These are phyloP conservation scores for Motacilla tschutschensis DNA, from an alignment of 2,113 vertebrate genomes.

Conservation along the genomic window DNA sequence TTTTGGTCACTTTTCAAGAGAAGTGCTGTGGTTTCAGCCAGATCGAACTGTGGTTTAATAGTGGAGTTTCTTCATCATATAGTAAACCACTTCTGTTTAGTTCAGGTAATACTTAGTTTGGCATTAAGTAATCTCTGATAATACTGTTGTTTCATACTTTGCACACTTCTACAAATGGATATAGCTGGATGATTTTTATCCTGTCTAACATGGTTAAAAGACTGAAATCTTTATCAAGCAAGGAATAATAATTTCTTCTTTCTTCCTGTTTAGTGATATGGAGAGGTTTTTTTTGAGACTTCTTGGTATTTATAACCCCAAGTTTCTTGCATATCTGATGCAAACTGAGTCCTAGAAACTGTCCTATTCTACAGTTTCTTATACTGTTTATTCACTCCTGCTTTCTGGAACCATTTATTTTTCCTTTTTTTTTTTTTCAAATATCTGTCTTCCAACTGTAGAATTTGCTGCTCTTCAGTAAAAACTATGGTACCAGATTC, in stretches of 20 bases:
- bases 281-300: not conserved
- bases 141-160: not conserved
- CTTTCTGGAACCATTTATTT: not conserved
- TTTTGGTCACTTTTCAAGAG: not conserved
- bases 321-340: not conserved
- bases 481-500: not conserved
- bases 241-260: not conserved
- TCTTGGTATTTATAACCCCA: not conserved
- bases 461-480: not conserved
- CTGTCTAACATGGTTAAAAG: not conserved
- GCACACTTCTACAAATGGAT: not conserved
- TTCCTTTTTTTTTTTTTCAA: not conserved
- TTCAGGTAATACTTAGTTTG: not conserved
- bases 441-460: not conserved
- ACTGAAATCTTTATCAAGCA: not conserved
- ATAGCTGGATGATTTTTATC: not conserved
- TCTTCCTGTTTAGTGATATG: not conserved
- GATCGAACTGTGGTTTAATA: not conserved
- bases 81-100: not conserved
- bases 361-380: not conserved
- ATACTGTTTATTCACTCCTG: not conserved
- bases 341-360: not conserved
- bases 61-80: not conserved
- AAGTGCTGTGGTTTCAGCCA: not conserved
- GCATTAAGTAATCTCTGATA: not conserved